phyloP scores from a whole-genome alignment of 53 echinoderm and acorn worm species.

The Echinarachnius parma region DNA sequence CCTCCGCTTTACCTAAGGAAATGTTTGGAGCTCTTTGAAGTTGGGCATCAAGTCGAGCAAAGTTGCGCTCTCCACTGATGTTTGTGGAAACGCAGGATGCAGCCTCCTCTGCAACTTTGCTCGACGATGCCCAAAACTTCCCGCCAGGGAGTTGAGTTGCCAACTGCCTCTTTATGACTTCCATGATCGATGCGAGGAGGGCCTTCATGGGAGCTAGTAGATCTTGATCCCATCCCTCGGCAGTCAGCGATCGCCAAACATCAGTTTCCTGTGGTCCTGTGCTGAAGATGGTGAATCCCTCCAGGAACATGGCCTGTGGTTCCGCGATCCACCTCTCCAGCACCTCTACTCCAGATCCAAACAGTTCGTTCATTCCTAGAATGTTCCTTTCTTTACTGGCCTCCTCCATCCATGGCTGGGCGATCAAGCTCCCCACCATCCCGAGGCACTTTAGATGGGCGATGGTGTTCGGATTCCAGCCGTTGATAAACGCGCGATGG shows the following conservation, averaged over 20 bases:
- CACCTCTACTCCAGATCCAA: not conserved
- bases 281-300: not conserved
- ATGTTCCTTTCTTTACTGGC: not conserved
- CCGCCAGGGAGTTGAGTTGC: conserved; percentile 2
- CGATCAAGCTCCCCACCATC: not conserved
- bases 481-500: conserved; percentile 14
- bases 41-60: conserved; percentile 10
- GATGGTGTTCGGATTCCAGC: not conserved
- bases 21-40: conserved; percentile 1
- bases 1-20: conserved; percentile 1
- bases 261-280: not conserved
- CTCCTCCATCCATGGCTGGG: conserved; percentile 3
- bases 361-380: not conserved
- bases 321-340: not conserved
- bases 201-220: no score
- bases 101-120: not conserved
- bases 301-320: not conserved
- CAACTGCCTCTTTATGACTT: not conserved
- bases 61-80: conserved; percentile 33
- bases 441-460: conserved; percentile 3
- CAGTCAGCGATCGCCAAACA: no score
- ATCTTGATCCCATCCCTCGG: no score
- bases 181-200: not conserved
- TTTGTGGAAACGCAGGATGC: conserved; percentile 1
- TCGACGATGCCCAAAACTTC: not conserved